Evolutionary conservation across 1,140 invertebrate species (phyloP), one percentile per base, ranked within the genome.

Genomic region (Apis cerana): DNA sequence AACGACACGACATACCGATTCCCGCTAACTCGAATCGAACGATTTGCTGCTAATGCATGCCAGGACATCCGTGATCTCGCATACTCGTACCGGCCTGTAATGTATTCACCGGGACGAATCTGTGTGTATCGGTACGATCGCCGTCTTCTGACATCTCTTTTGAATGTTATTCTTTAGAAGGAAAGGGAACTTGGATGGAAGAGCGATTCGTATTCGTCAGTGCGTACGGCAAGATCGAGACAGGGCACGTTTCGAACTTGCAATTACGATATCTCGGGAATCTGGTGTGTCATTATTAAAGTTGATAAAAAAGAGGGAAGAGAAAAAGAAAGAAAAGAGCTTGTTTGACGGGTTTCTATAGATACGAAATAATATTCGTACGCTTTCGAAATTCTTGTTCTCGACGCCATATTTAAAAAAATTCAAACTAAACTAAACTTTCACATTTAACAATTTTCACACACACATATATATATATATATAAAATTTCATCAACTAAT

Each of bases 161-260:
- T 84, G 79, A 89, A 88, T 86, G 85, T 82, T 84, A 88, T 85
- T 76, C 72, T 68, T 82, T 52, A 54, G 54, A 80, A 77, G 56
- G 19, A 54, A 70, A 65, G 70, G 78, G 33, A 56, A 48, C 56
- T 19, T 8, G 48, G 50, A 17, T 17, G 33, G 21, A 52, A 54
- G 59, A 58, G 43, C 76, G 81, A 83, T 81, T 82, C 71, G 64
- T 87, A 80, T 84, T 85, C 72, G 83, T 23, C 76, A 65, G 68
- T 80, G 83, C 83, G 75, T 85, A 75, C 50, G 33, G 59, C 88
- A 52, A 89, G 91, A 92, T 92, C 82, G 80, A 91, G 91, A 92
- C 89, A 91, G 23, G 89, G 89, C 91, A 92, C 91, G 91, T 88
- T 86, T 87, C 82, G n/a, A 85, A 59, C 64, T 80, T 58, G 81